These are phyloP conservation scores for Epinephelus lanceolatus DNA, from an alignment of 2,113 vertebrate genomes.

Conservation along the genomic window DNA sequence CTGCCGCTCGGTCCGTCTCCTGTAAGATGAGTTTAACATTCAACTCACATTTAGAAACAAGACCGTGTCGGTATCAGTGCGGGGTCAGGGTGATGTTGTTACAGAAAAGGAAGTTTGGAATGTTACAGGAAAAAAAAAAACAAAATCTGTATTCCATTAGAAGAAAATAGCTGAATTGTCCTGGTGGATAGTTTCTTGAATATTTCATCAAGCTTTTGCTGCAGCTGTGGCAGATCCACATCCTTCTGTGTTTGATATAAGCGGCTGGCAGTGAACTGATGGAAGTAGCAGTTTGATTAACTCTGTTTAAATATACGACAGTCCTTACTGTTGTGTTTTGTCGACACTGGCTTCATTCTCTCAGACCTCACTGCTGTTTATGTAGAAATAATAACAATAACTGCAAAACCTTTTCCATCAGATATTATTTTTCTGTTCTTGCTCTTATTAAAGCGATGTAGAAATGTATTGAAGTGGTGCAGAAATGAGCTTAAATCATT, in stretches of 20 bases:
- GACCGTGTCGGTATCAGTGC: not conserved
- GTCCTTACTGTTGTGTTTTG: not conserved
- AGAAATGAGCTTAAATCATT: not conserved
- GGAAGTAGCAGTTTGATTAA: constrained; percentile 14
- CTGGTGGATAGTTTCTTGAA: constrained; percentile 52
- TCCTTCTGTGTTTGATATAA: constrained; percentile 28
- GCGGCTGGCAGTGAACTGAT: constrained; percentile 5
- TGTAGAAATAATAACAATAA: not conserved
- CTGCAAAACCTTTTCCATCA: not conserved
- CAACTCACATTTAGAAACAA: constrained; percentile 30
- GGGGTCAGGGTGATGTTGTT: constrained; percentile 39
- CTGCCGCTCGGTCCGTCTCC: constrained; percentile 24
- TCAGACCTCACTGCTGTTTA: not conserved
- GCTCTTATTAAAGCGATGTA: not conserved
- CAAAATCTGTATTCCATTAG: constrained; percentile 59
- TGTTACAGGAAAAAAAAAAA: constrained; percentile 10
- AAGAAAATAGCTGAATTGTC: constrained; percentile 55
- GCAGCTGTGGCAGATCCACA: constrained; percentile 42
- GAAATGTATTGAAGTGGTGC: not conserved
- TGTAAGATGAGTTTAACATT: constrained; percentile 33
- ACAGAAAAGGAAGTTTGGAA: constrained; percentile 67
- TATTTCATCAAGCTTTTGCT: constrained; percentile 66
- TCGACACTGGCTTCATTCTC: constrained; percentile 8
- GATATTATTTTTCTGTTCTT: too few relatives aligned
- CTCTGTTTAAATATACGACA: not conserved